Conservation (phyloP, 2,888 invertebrate species). For the Auanema sp. region DNA sequence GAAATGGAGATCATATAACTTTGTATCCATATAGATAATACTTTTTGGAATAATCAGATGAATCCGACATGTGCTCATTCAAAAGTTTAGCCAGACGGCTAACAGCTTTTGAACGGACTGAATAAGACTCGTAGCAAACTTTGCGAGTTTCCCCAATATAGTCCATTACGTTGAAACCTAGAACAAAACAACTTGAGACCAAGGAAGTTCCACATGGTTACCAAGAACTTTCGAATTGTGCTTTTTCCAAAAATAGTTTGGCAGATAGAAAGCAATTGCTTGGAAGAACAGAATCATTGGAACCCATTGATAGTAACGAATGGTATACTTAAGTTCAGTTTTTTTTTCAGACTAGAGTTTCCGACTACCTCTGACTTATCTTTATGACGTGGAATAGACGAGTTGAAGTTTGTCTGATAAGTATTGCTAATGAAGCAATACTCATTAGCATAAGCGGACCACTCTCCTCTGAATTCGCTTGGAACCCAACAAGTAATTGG, state of each 20-base stretch:
- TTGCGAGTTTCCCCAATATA: not conserved
- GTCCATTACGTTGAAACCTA: slow-evolving; percentile 2
- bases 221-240: slow-evolving; percentile 3
- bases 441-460: slow-evolving; percentile 6
- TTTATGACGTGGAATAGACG: not conserved
- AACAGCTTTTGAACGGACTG: no score
- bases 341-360: not conserved
- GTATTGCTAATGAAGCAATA: slow-evolving; percentile 19
- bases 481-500: slow-evolving; percentile 18
- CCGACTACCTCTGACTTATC: not conserved
- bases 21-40: no score
- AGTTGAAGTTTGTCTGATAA: not conserved
- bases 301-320: slow-evolving; percentile 18
- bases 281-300: slow-evolving; percentile 9
- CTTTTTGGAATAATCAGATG: no score
- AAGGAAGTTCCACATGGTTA: not conserved
- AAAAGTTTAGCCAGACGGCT: no score
- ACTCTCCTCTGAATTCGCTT: not conserved
- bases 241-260: slow-evolving; percentile 11
- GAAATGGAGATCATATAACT: no score
- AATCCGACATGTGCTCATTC: no score
- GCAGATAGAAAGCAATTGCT: slow-evolving; percentile 12
- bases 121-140: not conserved
- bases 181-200: not conserved
- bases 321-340: not conserved